Evolutionary conservation across 2,888 invertebrate genomes (phyloP), one percentile per base, ranked within the genome.

Genomic region (Antitype chi): DNA sequence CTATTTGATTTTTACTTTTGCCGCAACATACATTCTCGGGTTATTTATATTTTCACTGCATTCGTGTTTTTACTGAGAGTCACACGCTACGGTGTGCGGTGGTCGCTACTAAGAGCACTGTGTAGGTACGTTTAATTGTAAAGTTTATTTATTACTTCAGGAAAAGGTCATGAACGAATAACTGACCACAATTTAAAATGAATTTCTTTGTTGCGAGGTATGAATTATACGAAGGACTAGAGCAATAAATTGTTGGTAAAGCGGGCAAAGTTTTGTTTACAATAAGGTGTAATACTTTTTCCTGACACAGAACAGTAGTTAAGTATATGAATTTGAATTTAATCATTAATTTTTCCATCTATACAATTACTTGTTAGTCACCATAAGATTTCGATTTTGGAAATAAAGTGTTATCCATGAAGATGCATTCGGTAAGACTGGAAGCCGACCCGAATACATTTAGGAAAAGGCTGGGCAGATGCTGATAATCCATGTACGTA

Each of bases 41-140:
- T 63, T 84, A 82, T 77, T 79, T 82, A 79, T 79, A 82, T 82
- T 79, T 78, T 77, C 62, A 62, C 82, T 79, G 84, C 82, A 85
- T 78, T 84, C 67, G 66, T 67, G 28, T 81, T 78, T 47, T 63
- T 62, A 60, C 55, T 63, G 55, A 60, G 43, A 63, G 71, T 70
- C 74, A 59, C 77, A 80, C 38, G 32, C 25, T 17, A 32, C n/a
- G 47, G 13, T 15, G 57, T 7, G 13, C 23, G 13, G 23, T 20
- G 25, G 23, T 55, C 1, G n/a, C 52, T 49, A 55, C 60, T 52
- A 17, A 38, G 52, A 79, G 53, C 52, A 25, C 15, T 60, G 47
- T 64, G 52, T 38, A 38, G 5, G 38, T 64, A 78, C 23, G 43
- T 32, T 15, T 43, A 64, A 52, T 59, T 71, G 9, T n/a, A 6